Evolutionary conservation across 2,113 vertebrate genomes (phyloP), one percentile per base, ranked within the genome.

Genomic region (Microcebus jonahi): DNA sequence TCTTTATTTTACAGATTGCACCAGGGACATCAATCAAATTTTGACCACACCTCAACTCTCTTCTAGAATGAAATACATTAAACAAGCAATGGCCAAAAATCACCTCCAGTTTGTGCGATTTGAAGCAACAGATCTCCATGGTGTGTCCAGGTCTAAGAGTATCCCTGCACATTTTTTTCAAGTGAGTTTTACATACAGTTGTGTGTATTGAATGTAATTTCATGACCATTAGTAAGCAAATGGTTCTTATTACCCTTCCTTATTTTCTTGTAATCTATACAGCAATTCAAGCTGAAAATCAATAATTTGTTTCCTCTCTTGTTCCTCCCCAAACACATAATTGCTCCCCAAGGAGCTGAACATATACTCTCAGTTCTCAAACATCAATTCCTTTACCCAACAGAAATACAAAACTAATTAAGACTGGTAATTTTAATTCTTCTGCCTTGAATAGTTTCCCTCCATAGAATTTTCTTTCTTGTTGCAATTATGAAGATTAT

Each of bases 91-190:
- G 96, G 98, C 98, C 90, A 98, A 98, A 94, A 99, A 99, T 92
- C 99, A 98, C 82, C 97, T 99, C 96, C 99, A 98, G 95, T 99
- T 99, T 97, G 98, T 99, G 57, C 98, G 99, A 90, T 99, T 99
- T 97, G 99, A 99, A 98, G 99, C 99, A 80, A 98, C 99, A 65
- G 99, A 99, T 95, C 99, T 99, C 90, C 99, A 99, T 14, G 99
- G 99, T 6, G 99, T 99, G 73, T 99, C 99, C 92, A 99, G 99
- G 97, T 99, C 99, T 94, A 99, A 99, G 98, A 99, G 98, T 6
- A 98, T 99, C 61, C 99, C 99, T 42, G 99, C 99, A 97, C 99
- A 99, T 20, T 99, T 99, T 98, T 99, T 99, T 97, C 99, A 99
- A 17, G 99, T 99, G 97, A 98, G 98, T 97, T 97, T 96, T 92